Percentiles rank a stretch among this genome's conserved stretches.
Evolutionary conservation across 2,797 vertebrate species (phyloP).

Genomic region (Spheniscus humboldti): DNA sequence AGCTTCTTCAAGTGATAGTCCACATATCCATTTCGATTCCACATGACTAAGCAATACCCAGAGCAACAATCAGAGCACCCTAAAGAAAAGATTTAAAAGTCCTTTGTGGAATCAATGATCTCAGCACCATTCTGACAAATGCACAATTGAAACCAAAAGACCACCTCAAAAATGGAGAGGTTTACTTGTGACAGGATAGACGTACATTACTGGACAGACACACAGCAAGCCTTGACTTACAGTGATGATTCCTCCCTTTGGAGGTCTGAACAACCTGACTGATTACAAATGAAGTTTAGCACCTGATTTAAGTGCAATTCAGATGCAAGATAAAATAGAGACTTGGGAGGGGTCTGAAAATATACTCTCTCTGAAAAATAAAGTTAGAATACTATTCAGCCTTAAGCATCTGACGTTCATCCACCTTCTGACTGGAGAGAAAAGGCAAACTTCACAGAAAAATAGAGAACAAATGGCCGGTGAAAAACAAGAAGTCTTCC

Average conservation of each 20-base stretch:
- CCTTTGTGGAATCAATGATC: background rate
- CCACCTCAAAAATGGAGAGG: background rate
- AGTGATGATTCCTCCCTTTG: background rate
- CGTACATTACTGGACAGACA: background rate
- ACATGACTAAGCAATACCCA: background rate
- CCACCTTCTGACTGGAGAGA: background rate
- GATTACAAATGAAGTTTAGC: background rate
- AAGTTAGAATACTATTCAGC: background rate
- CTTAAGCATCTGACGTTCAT: background rate
- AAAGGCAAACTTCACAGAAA: background rate
- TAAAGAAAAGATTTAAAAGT: background rate
- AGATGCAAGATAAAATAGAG: background rate
- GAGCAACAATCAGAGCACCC: background rate
- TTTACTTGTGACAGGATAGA: background rate
- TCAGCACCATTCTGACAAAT: background rate
- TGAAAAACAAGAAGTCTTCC: background rate
- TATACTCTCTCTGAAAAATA: background rate
- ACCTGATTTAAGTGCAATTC: background rate
- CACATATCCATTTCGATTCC: background rate
- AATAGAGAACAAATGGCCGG: background rate
- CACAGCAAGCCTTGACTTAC: background rate
- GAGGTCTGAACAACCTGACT: background rate
- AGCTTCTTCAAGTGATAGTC: background rate
- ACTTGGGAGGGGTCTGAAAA: background rate
- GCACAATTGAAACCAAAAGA: background rate